Evolutionary conservation across 2,113 vertebrate species (phyloP), one percentile per base, ranked within the genome.

Genomic region (Ploceus nigricollis): DNA sequence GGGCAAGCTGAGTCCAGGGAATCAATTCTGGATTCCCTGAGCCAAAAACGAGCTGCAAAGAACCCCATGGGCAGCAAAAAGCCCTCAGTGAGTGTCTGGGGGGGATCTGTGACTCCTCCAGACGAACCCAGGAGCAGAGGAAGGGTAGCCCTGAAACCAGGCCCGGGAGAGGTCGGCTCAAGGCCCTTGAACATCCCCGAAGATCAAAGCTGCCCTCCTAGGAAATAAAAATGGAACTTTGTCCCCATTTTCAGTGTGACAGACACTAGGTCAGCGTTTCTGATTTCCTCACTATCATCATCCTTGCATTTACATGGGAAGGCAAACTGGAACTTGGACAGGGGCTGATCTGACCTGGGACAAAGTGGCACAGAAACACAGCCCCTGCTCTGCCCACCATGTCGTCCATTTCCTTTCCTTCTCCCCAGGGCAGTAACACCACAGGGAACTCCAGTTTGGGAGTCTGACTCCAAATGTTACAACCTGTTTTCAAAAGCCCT

Each of bases 81-180:
- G 9, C 27, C 40, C 64, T 54, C 50, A 57, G 21, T 14, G 53
- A 61, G 28, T 0, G 0, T 30, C 47, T 47, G 22, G 2, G 1
- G 20, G 1, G 2, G 25, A 33, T 64, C 45, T 88, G 82, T 11
- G 68, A 28, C 58, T 44, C 75, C 31, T 88, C 35, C 35, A 23
- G 9, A 45, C 78, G 33, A 79, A 9, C 27, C 51, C 7, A 1
- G 64, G 40, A 30, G 19, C 71, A 71, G 48, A 50, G 33, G 45
- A 72, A 42, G 73, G 76, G 15, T 60, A 81, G 54, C 27, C 20
- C 63, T 31, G 72, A 56, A n/a, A 24, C 25, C 44, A 87, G 23
- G 13, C 40, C 40, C 6, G 1, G 73, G 33, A 73, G 81, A 70
- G 42, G 18, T 54, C 7, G 19, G 42, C 45, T 73, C 23, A 33